Percentiles rank a stretch among this genome's conserved stretches.
These are phyloP conservation scores for Dolichopus griseipennis DNA, from an alignment of 2,888 invertebrate species.

Conservation along the genomic window DNA sequence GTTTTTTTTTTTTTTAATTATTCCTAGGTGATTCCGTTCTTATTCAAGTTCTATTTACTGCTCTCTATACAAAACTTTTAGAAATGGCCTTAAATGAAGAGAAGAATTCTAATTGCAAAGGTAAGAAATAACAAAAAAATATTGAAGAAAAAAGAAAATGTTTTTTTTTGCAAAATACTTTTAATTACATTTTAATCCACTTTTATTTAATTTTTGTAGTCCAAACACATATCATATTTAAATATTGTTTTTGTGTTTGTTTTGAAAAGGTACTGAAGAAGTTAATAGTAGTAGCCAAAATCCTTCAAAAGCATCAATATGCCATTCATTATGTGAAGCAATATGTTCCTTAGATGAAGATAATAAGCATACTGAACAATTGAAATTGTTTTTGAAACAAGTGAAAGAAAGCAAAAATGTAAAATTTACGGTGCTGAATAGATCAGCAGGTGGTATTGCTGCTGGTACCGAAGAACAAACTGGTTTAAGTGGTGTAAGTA, in stretches of 20 bases:
- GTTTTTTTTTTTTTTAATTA: not conserved
- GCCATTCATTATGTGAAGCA: slow-evolving; percentile 66
- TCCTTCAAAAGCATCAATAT: slow-evolving; percentile 47
- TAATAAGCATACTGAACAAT: slow-evolving; percentile 67
- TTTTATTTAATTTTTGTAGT: not conserved
- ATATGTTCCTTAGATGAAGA: slow-evolving; percentile 72
- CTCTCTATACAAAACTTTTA: slow-evolving; percentile 58
- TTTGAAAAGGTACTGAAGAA: not conserved
- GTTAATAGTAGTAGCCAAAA: slow-evolving; percentile 24
- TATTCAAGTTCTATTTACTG: slow-evolving; percentile 60
- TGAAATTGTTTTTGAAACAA: slow-evolving; percentile 53
- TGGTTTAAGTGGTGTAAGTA: slow-evolving; percentile 37
- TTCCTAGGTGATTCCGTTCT: slow-evolving; percentile 50
- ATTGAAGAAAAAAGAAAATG: too few species aligned
- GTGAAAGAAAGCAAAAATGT: slow-evolving; percentile 42
- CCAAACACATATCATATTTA: not conserved
- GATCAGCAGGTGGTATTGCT: slow-evolving; percentile 34
- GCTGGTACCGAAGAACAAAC: slow-evolving; percentile 24
- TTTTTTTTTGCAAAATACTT: too few species aligned
- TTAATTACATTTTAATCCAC: not conserved
- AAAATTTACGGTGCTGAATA: slow-evolving; percentile 31
- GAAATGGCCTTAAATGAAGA: slow-evolving; percentile 42
- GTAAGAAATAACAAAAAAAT: not conserved
- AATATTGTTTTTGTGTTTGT: not conserved
- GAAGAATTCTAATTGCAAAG: slow-evolving; percentile 20